Base-by-base conservation (phyloP, 2,113 vertebrate genomes). In the Cranoglanis bouderius region DNA sequence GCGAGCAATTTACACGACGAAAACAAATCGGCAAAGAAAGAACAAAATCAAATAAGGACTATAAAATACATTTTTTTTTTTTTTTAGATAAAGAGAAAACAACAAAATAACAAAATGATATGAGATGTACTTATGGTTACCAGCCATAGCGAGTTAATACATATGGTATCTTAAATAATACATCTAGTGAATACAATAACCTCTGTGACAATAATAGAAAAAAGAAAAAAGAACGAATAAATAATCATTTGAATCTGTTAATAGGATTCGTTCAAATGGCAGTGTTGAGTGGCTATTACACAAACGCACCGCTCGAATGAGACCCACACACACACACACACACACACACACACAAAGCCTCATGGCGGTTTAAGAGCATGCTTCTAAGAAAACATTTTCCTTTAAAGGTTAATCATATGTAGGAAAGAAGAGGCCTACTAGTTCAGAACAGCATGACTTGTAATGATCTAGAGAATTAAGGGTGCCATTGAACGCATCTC, bases 111-210 rank as follows among this genome's bases (percentile, higher is more conserved):
- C 92, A 93, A 91, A 93, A 94, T 95, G 94, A 95, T 95, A 94
- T 95, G 95, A 96, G 95, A 95, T 96, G 95, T 94, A 95, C 90
- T 94, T 95, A 98, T 99, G 98, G 98, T 97, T 96, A 97, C 98
- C 98, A 98, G 98, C 98, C 98, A 99, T 96, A 98, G 97, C 96
- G 94, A 95, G 96, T 96, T 97, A 97, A 97, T 96, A 98, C 95
- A 96, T 95, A 96, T 94, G 95, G 96, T 96, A 97, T 96, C 96
- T 97, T 98, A 98, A 99, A 98, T 97, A 96, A 96, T 95, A 93
- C 97, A 96, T 96, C 95, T 96, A 96, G 95, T 94, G 96, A 95
- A 93, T 93, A 93, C 83, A 94, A 95, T 92, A 91, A 96, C 94
- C 95, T 96, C 95, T 95, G 95, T 92, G 95, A 95, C 94, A 95